Evolutionary conservation across 2,797 vertebrate species (phyloP).

Genomic region (Danio tinwini): DNA sequence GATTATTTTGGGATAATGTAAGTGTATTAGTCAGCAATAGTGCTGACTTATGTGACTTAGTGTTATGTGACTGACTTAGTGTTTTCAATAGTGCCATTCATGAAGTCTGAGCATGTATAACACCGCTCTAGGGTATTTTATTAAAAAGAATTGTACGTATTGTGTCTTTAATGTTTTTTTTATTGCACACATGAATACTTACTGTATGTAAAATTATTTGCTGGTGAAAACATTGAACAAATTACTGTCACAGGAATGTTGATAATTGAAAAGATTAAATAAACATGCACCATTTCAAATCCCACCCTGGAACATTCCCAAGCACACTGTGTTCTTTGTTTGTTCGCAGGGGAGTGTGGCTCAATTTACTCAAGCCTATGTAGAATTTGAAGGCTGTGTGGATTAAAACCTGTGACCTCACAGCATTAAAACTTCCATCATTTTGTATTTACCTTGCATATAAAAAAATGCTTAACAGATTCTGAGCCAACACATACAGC

Average conservation of each 20-base stretch:
- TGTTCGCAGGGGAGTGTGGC: neutral
- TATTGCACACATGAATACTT: no score
- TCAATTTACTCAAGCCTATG: conserved; percentile 4
- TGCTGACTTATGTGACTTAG: no score
- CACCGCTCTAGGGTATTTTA: no score
- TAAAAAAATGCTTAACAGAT: no score
- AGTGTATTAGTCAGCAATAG: no score
- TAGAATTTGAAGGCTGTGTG: conserved; percentile 21
- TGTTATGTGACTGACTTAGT: neutral
- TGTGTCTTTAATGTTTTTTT: no score
- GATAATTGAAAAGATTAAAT: neutral
- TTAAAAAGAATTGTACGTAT: neutral
- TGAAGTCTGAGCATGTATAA: neutral
- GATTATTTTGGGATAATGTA: no score
- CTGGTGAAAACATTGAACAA: neutral
- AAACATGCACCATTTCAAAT: neutral
- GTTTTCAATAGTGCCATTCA: conserved; percentile 40
- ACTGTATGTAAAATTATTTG: neutral
- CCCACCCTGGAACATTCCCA: neutral
- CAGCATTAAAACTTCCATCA: neutral
- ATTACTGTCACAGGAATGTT: conserved; percentile 1
- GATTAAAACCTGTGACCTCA: conserved; percentile 15
- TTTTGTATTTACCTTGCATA: neutral
- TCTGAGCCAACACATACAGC: no score
- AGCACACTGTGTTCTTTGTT: conserved; percentile 21